phyloP scores from a whole-genome alignment of 1,140 invertebrate genomes.

The Ostrea edulis region DNA sequence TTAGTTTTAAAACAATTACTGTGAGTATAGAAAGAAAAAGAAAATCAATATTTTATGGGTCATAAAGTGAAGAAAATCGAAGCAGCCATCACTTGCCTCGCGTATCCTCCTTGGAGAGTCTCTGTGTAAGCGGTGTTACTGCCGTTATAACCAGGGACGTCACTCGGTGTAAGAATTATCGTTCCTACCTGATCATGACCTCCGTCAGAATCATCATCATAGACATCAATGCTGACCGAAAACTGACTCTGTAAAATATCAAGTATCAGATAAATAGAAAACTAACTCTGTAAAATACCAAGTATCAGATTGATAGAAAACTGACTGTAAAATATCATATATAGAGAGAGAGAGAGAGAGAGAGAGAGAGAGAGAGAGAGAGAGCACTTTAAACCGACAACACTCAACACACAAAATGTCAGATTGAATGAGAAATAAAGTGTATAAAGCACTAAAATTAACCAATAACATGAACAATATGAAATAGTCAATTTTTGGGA shows the following conservation, averaged over 20 bases:
- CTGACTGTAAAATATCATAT: neutral
- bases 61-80: too few species aligned
- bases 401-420: too few species aligned
- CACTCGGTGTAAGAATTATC: neutral
- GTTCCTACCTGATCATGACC: neutral
- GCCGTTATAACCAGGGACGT: neutral
- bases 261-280: neutral
- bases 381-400: too few species aligned
- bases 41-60: too few species aligned
- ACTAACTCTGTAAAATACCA: neutral
- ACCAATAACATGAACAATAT: too few species aligned
- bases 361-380: too few species aligned
- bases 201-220: conserved; percentile 7
- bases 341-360: too few species aligned
- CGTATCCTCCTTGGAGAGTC: neutral
- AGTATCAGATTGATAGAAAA: neutral
- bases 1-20: too few species aligned
- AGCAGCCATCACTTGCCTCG: neutral
- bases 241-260: neutral
- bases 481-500: too few species aligned
- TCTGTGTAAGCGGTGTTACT: neutral
- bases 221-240: neutral
- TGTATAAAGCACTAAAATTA: too few species aligned
- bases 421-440: too few species aligned
- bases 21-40: too few species aligned